A percentile compares a stretch with the other conserved stretches of the same genome.
These are phyloP conservation scores for human (Homo sapiens) DNA, from an alignment of 2,113 vertebrate genomes.

Conservation along the genomic window GRCh38 chr13:59761001-59761500, in stretches of 20 bases:
- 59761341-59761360: neutral
- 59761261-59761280: neutral
- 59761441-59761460: neutral
- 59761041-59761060: slow-evolving; percentile 59
- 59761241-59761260: neutral
- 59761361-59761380: neutral
- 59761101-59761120: neutral
- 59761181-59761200: neutral
- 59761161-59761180: neutral
- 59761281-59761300: slow-evolving; percentile 3
- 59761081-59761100: slow-evolving; percentile 20
- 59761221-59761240: neutral
- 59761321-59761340: slow-evolving; percentile 28
- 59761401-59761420: neutral
- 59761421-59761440: slow-evolving; percentile 14
- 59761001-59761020: slow-evolving; percentile 55
- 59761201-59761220: neutral
- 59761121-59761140: slow-evolving; percentile 25
- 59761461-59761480: slow-evolving; percentile 37
- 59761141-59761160: slow-evolving; percentile 29
- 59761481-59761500: neutral
- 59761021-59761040: slow-evolving; percentile 41
- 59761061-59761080: slow-evolving; percentile 12
- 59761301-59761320: neutral
- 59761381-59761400: neutral